phyloP scores from a whole-genome alignment of 2,113 vertebrate genomes.

The Amphilophus citrinellus region DNA sequence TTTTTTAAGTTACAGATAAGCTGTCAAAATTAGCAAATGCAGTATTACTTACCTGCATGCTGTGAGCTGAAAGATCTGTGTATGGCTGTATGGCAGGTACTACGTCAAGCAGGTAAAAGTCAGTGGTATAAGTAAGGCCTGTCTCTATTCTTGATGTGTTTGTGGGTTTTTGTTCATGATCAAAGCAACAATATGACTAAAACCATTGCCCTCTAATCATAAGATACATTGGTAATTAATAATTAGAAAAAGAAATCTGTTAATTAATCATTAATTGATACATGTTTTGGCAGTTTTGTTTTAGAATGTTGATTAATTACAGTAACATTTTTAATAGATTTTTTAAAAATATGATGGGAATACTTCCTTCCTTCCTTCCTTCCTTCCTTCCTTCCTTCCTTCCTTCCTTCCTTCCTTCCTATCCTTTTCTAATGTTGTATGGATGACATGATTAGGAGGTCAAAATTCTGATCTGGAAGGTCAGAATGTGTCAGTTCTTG shows the following conservation, averaged over 20 bases:
- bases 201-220: not conserved
- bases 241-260: not conserved
- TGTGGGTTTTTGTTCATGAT: not conserved
- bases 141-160: not conserved
- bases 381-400: not conserved
- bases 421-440: not conserved
- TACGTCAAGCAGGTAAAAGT: not conserved
- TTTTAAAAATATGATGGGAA: not conserved
- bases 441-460: not conserved
- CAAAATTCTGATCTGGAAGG: not conserved
- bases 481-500: not conserved
- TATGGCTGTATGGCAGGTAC: constrained; percentile 9
- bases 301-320: not conserved
- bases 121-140: not conserved
- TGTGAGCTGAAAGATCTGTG: not conserved
- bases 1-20: not conserved
- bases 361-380: not conserved
- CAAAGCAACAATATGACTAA: not conserved
- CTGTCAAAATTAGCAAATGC: not conserved
- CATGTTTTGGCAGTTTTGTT: not conserved
- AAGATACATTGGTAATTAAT: not conserved
- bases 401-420: not conserved
- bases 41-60: not conserved
- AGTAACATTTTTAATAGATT: not conserved
- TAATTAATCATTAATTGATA: not conserved